Base-by-base conservation (phyloP, 2,888 invertebrate genomes). In the Pachydiplax longipennis region DNA sequence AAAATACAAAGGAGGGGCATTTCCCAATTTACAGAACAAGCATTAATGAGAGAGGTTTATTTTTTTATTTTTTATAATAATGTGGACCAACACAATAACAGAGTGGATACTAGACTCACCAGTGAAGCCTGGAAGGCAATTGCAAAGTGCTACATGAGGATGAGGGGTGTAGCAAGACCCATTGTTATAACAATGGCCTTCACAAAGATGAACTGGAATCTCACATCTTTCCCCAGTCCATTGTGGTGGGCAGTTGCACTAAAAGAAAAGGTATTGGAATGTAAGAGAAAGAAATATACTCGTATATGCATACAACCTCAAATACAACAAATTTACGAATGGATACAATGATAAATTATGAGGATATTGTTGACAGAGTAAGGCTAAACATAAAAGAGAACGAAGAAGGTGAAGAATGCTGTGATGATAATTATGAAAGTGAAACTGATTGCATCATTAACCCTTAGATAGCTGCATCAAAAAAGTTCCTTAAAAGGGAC, bases 141-240 rank as follows among this genome's bases (percentile, higher is more conserved):
- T 93, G 92, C 96, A 96, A 90, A 92, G 92, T 80, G 93, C 93
- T 18, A 93, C 92, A 22, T 93, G 93, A n/a, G 91, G 91, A 18
- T 92, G 92, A 25, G 94, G 93, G 82, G 94, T 93, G 35, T 94
- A 93, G 92, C 96, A 96, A 0, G 95, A 95, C 4, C 96, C 96
- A 1, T 95, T 95, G 92, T 96, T 96, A 92, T 95, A 94, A 92
- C 96, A 96, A 91, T 94, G 94, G 53, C 94, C 94, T 81, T 95
- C 94, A 92, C 96, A 96, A 81, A 95, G 93, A 37, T 95, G 94
- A 13, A 95, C 94, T 0, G 95, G 95, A 2, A 94, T 95, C 93
- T 96, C 96, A 93, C 97, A 97, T 15, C 95, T 94, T 81, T 95
- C 95, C 0, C 97, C 97, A 0, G 95, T 95, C 95, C 96, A 97